Conservation (phyloP, 2,888 invertebrate genomes). For the Apodemia mormo region DNA sequence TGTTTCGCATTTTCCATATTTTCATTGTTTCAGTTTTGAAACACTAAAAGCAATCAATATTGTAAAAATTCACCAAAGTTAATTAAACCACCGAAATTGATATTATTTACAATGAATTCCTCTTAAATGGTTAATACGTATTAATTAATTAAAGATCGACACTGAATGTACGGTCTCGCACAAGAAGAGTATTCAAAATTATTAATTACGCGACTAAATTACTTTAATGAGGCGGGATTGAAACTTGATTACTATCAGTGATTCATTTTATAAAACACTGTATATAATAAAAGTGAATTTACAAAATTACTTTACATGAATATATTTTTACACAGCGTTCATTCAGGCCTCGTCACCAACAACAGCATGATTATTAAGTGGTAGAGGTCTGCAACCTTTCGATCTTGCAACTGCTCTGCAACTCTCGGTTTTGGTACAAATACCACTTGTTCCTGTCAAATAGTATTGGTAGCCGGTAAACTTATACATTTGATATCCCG, state of each 20-base stretch:
- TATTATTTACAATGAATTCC: constrained; percentile 7
- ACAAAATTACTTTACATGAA: background rate
- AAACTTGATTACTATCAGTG: background rate
- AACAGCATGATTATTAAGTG: too few species aligned
- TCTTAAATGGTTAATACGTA: constrained; percentile 5
- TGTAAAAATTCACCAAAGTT: background rate
- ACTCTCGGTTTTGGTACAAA: too few species aligned
- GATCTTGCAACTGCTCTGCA: too few species aligned
- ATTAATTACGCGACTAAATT: constrained; percentile 9
- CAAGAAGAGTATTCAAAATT: constrained; percentile 4
- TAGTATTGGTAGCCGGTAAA: too few species aligned
- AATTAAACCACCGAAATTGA: background rate
- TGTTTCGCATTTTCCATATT: background rate
- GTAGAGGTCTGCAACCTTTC: too few species aligned
- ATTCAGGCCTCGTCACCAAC: too few species aligned
- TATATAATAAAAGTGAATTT: background rate
- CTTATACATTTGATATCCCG: too few species aligned
- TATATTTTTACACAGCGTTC: too few species aligned
- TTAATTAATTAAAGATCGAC: constrained; percentile 13
- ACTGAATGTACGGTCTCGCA: constrained; percentile 3
- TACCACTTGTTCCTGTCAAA: too few species aligned
- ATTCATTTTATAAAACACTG: background rate
- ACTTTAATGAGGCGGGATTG: constrained; percentile 1
- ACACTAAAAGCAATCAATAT: background rate
- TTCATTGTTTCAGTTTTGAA: background rate